These are phyloP conservation scores for Avahi laniger DNA, from an alignment of 2,797 vertebrate genomes.

Conservation along the genomic window DNA sequence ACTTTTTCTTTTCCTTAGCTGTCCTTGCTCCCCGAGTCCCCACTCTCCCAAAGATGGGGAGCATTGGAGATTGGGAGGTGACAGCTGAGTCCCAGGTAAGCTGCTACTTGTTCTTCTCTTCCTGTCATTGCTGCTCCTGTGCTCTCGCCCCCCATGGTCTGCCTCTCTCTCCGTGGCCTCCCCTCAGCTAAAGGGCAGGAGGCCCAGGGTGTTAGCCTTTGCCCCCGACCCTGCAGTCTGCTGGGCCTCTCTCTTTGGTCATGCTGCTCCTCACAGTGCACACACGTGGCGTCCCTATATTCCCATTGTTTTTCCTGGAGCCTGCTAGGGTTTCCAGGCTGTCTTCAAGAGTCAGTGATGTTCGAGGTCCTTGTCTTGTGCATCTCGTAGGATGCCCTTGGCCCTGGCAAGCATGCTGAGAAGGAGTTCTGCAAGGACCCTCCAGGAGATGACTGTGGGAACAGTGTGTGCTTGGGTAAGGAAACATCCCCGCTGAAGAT, in stretches of 20 bases:
- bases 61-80: slow-evolving; percentile 63
- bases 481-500: not conserved
- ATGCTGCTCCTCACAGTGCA: not conserved
- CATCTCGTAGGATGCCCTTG: slow-evolving; percentile 55
- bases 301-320: not conserved
- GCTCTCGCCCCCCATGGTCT: not conserved
- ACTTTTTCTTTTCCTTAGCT: slow-evolving; percentile 53
- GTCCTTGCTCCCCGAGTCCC: slow-evolving; percentile 43
- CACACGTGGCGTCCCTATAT: not conserved
- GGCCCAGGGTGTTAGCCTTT: not conserved
- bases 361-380: slow-evolving; percentile 23
- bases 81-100: slow-evolving; percentile 67
- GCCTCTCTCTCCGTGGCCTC: not conserved
- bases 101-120: not conserved
- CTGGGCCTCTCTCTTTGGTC: not conserved
- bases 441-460: not conserved
- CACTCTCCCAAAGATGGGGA: slow-evolving; percentile 61
- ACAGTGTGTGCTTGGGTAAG: slow-evolving; percentile 47
- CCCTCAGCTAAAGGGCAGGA: not conserved
- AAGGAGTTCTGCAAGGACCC: slow-evolving; percentile 28
- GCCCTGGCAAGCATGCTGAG: slow-evolving; percentile 7
- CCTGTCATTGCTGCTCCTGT: not conserved
- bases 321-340: not conserved
- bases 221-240: rapidly evolving
- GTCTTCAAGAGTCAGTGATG: not conserved